Base-by-base conservation (phyloP, 2,113 vertebrate species). In the Lepidothrix coronata region DNA sequence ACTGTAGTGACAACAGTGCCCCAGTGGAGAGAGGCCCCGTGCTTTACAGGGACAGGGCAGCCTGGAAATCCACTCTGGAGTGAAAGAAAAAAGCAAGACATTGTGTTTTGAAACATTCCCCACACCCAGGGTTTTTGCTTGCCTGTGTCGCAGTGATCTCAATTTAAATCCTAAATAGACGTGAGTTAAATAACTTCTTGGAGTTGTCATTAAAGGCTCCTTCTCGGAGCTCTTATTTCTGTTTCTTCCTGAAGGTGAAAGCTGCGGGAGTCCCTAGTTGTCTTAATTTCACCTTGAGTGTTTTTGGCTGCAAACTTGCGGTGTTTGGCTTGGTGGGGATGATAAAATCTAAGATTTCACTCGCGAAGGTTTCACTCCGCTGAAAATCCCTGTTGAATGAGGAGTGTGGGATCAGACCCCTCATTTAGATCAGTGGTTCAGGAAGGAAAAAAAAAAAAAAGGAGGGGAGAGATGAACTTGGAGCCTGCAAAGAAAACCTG, bases 401-500 rank as follows among this genome's bases (percentile, higher is more conserved):
- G 52, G 43, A 90, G 54, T 2, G 5, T 20, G 27, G 82, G 92
- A 90, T 90, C 90, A 92, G 82, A 80, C 57, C 90, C 78, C 68
- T 83, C 78, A 16, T 74, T 93, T 59, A 91, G 72, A 83, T 86
- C 88, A 77, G 5, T 27, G 73, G 63, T 44, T 82, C 61, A 24
- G 76, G 22, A 62, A 49, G 37, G 24, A 6, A 9, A 15, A 33
- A 7, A 21, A 23, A 28, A 23, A 30, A 43, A 41, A 76, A 51
- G 39, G 39, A n/a, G 46, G 9, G 43, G 6, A 55, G 88, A 83
- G 65, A 55, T 68, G 93, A 93, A 95, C 88, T 75, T 44, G 43
- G 46, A 94, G 82, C 37, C 55, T 77, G 51, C 80, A 83, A 89
- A 81, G 86, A 43, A 92, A 92, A 88, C 61, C 55, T 85, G 83